These are phyloP conservation scores for Campopleginae sp. DNA, from an alignment of 2,888 invertebrate genomes.

Conservation along the genomic window DNA sequence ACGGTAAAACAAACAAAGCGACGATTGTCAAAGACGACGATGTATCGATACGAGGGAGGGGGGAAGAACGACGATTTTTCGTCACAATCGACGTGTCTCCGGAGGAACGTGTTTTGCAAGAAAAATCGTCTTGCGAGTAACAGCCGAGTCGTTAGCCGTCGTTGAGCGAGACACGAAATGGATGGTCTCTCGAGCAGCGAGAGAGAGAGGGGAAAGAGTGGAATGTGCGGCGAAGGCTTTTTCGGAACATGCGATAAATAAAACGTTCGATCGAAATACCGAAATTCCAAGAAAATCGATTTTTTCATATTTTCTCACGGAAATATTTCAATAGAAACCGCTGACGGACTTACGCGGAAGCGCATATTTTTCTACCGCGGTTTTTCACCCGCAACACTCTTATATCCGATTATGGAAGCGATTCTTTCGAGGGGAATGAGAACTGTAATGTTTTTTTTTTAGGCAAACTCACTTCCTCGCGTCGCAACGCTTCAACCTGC, in stretches of 20 bases:
- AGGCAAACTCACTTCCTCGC: conserved; percentile 96
- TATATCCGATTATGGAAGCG: neutral
- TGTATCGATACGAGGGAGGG: neutral
- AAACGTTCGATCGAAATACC: neutral
- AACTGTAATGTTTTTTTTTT: neutral
- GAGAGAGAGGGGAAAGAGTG: conserved; percentile 16
- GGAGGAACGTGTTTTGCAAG: conserved; percentile 28
- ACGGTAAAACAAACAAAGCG: conserved; percentile 19
- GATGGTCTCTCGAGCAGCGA: neutral
- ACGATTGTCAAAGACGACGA: conserved; percentile 24
- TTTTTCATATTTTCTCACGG: neutral
- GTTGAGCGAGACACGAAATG: conserved; percentile 23
- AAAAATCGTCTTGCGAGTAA: conserved; percentile 12
- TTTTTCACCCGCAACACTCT: neutral
- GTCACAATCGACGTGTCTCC: conserved; percentile 19
- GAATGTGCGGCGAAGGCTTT: conserved; percentile 44
- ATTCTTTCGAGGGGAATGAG: neutral
- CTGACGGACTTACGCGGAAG: neutral
- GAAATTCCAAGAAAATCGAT: conserved; percentile 1
- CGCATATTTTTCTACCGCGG: neutral
- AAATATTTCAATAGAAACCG: neutral
- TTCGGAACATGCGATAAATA: neutral
- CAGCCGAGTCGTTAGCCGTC: conserved; percentile 1
- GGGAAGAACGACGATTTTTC: conserved; percentile 22
- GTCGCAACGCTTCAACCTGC: conserved; percentile 97